Evolutionary conservation across 1,140 invertebrate species (phyloP).

Genomic region (Cydia strobilella): DNA sequence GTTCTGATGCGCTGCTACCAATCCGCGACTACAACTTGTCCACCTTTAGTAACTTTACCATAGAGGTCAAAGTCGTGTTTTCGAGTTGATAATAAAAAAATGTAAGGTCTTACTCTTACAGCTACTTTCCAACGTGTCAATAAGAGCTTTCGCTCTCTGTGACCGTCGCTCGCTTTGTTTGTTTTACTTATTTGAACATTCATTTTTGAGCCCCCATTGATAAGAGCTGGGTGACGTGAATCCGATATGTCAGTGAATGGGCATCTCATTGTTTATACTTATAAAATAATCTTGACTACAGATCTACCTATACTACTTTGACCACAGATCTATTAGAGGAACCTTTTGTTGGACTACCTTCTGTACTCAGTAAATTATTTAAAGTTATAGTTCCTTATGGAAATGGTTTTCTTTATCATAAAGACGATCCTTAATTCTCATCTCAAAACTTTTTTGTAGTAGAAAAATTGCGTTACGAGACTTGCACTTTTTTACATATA

Average conservation of each 20-base stretch:
- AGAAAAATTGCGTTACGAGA: too few relatives aligned
- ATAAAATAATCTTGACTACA: not conserved
- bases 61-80: slow-evolving; percentile 36
- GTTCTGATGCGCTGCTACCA: slow-evolving; percentile 35
- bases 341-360: too few relatives aligned
- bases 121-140: slow-evolving; percentile 74
- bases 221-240: slow-evolving; percentile 37
- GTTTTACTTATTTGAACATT: slow-evolving; percentile 64
- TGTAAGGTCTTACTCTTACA: slow-evolving; percentile 44
- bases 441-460: too few relatives aligned
- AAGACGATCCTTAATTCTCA: too few relatives aligned
- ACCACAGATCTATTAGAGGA: too few relatives aligned
- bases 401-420: too few relatives aligned
- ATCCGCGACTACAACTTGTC: not conserved
- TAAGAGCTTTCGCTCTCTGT: slow-evolving; percentile 75
- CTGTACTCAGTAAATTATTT: too few relatives aligned
- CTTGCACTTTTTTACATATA: too few relatives aligned
- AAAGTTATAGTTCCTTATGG: too few relatives aligned
- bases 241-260: not conserved
- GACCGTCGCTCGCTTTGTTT: slow-evolving; percentile 65
- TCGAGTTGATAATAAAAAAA: slow-evolving; percentile 36
- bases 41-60: slow-evolving; percentile 26
- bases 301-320: too few relatives aligned
- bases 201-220: slow-evolving; percentile 45
- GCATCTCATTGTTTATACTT: not conserved